phyloP scores from a whole-genome alignment of 2,888 invertebrate species.

The Tinea semifulvella region DNA sequence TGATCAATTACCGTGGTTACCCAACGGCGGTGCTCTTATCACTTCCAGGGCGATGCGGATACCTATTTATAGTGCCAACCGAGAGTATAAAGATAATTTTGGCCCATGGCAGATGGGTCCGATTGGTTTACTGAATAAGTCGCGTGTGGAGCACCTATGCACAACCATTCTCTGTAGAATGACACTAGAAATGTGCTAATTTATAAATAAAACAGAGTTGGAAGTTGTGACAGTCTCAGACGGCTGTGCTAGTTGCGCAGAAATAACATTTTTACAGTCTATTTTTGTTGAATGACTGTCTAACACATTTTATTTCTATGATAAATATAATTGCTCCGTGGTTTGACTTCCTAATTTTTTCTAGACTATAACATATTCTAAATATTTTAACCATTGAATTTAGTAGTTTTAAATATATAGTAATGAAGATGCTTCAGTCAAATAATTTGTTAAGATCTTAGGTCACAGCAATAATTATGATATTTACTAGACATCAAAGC shows the following conservation, averaged over 20 bases:
- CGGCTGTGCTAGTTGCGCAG: conserved; percentile 3
- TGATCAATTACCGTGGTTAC: conserved; percentile 15
- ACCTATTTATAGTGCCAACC: conserved; percentile 44
- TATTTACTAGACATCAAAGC: too few relatives aligned
- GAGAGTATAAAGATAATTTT: conserved; percentile 4
- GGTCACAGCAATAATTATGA: too few relatives aligned
- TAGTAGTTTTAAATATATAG: too few relatives aligned
- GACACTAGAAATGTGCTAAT: conserved; percentile 1
- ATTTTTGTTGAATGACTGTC: conserved; percentile 1
- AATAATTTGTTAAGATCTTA: too few relatives aligned
- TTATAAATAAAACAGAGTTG: conserved; percentile 7
- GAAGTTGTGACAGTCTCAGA: conserved; percentile 1
- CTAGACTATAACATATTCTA: too few relatives aligned
- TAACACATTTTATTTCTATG: conserved; percentile 5
- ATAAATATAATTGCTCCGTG: not conserved
- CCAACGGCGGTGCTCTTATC: conserved; percentile 26
- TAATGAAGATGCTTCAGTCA: too few relatives aligned
- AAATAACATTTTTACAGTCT: not conserved
- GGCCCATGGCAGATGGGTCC: conserved; percentile 4
- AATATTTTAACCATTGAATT: too few relatives aligned
- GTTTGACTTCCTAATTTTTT: too few relatives aligned
- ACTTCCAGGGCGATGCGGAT: conserved; percentile 47
- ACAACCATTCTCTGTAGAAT: not conserved
- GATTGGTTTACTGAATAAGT: not conserved
- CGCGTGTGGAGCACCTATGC: not conserved